A percentile compares a stretch with the other conserved stretches of the same genome.
phyloP scores from a whole-genome alignment of 2,113 vertebrate species.

The Phrynosoma platyrhinos region DNA sequence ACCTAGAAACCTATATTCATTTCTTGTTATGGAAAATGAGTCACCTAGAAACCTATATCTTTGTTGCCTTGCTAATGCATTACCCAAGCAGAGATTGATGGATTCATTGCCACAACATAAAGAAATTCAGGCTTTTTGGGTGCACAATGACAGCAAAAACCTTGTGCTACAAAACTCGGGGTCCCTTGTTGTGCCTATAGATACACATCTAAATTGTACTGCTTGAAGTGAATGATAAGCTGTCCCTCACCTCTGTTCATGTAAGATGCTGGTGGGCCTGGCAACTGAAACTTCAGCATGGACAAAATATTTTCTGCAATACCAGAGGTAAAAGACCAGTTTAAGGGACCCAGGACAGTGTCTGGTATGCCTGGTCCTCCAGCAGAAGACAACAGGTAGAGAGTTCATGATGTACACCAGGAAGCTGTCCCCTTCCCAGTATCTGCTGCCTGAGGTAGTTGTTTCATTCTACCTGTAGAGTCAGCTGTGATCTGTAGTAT shows the following conservation, averaged over 20 bases:
- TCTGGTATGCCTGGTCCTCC: no score
- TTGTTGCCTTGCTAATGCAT: background rate
- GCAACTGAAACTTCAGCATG: background rate
- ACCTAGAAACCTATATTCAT: background rate
- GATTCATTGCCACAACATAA: no score
- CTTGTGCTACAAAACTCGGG: background rate
- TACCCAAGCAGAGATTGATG: background rate
- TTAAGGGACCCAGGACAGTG: background rate
- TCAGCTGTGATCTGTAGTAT: background rate
- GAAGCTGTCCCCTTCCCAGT: no score
- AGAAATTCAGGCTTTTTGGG: background rate
- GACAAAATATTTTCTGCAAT: background rate
- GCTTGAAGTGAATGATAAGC: background rate
- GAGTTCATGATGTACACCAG: background rate
- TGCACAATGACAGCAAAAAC: background rate
- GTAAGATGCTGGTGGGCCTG: background rate
- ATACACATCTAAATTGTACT: background rate
- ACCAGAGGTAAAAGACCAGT: background rate
- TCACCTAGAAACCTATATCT: background rate
- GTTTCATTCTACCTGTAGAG: background rate
- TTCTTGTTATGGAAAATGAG: background rate
- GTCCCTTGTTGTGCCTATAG: background rate
- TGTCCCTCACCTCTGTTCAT: background rate
- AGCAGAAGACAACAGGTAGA: background rate
- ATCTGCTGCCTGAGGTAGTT: no score